A percentile compares a stretch with the other conserved stretches of the same genome.
phyloP scores from a whole-genome alignment of 2,113 vertebrate genomes.

The Astur gentilis region DNA sequence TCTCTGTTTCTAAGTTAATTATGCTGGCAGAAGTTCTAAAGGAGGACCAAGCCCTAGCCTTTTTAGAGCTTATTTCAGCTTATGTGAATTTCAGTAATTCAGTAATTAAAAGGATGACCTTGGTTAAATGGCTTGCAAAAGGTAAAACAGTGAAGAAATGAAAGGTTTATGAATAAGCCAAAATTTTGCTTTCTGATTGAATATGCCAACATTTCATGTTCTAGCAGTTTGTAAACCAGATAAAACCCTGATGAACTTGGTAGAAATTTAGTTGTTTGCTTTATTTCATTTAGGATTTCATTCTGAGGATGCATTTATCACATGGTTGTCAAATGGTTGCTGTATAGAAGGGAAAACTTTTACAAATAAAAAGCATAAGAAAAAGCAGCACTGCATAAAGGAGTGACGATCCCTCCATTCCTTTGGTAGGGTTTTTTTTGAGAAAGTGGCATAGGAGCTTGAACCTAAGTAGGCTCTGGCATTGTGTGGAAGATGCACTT shows the following conservation, averaged over 20 bases:
- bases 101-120: neutral
- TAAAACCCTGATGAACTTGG: neutral
- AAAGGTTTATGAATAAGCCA: neutral
- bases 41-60: neutral
- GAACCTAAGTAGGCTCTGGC: neutral
- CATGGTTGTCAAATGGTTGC: neutral
- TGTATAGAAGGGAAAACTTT: neutral
- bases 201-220: neutral
- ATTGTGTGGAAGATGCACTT: neutral
- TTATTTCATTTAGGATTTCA: neutral
- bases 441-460: neutral
- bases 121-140: neutral
- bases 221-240: neutral
- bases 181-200: neutral
- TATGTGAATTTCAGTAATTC: neutral
- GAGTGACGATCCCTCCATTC: neutral
- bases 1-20: neutral
- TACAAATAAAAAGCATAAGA: neutral
- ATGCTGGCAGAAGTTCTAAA: neutral
- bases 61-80: neutral
- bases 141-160: neutral
- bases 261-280: neutral
- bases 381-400: neutral
- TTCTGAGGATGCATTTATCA: neutral
- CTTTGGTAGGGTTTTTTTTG: neutral